These are phyloP conservation scores for Danionella dracula DNA, from an alignment of 2,797 vertebrate genomes.

Conservation along the genomic window DNA sequence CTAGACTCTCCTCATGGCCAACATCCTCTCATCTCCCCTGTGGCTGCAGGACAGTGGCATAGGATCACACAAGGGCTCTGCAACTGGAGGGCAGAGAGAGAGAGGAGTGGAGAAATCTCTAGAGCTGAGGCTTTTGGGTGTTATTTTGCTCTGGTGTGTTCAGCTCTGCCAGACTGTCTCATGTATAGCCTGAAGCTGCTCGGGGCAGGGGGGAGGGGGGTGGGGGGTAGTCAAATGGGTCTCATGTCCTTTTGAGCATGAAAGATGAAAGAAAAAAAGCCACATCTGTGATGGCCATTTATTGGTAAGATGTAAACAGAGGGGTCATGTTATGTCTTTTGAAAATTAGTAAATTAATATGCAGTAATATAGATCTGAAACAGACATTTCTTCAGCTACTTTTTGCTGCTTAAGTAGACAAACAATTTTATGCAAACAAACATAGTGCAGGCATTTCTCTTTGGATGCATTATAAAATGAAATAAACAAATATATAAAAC, in stretches of 20 bases:
- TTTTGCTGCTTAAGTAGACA: background rate
- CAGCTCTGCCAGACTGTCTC: constrained; percentile 52
- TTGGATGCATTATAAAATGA: too few relatives aligned
- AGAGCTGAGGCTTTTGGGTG: constrained; percentile 45
- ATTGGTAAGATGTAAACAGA: constrained; percentile 51
- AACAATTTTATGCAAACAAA: too few relatives aligned
- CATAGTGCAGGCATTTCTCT: too few relatives aligned
- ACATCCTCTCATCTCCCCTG: constrained; percentile 12
- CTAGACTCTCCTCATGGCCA: constrained; percentile 11
- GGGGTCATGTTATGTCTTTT: background rate
- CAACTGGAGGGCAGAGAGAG: constrained; percentile 49
- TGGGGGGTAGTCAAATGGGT: constrained; percentile 53
- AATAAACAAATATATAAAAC: too few relatives aligned
- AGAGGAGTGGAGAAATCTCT: constrained; percentile 28
- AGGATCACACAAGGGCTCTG: constrained; percentile 38
- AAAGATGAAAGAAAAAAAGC: constrained; percentile 46
- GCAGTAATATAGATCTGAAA: background rate
- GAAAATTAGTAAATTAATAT: background rate
- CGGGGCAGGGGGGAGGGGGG: constrained; percentile 39
- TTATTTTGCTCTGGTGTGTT: constrained; percentile 46
- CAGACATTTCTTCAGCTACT: background rate
- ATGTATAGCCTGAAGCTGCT: constrained; percentile 51
- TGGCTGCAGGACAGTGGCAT: constrained; percentile 50
- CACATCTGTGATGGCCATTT: constrained; percentile 51
- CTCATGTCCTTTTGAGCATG: constrained; percentile 52